Evolutionary conservation across 2,888 invertebrate genomes (phyloP).

Genomic region (Hyposoter dolosus): DNA sequence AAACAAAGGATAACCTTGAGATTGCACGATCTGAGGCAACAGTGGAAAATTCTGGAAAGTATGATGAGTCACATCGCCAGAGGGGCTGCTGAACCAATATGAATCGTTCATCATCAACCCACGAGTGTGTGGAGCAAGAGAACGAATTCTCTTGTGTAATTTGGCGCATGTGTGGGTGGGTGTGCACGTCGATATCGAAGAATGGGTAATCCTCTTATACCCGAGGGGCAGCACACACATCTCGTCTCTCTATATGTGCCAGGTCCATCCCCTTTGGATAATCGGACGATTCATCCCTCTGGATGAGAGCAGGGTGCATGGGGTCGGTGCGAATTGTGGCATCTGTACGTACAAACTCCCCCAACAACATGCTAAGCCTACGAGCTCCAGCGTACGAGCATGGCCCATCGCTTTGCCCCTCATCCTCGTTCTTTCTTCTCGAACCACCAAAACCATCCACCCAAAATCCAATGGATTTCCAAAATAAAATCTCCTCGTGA

Average conservation of each 20-base stretch:
- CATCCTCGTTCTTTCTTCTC: neutral
- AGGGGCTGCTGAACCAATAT: constrained; percentile 28
- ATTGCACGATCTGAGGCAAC: constrained; percentile 40
- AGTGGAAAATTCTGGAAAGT: constrained; percentile 24
- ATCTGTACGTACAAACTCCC: constrained; percentile 62
- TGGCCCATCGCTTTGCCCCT: neutral
- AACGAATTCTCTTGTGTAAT: neutral
- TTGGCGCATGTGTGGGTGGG: neutral
- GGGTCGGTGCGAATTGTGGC: constrained; percentile 65
- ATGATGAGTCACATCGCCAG: constrained; percentile 38
- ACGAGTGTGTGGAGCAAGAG: constrained; percentile 37
- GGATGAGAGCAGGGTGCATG: neutral
- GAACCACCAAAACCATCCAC: neutral
- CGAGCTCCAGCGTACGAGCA: neutral
- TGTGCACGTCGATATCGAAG: constrained; percentile 28
- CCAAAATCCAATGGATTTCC: constrained; percentile 10
- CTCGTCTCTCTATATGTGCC: constrained; percentile 51
- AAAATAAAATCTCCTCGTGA: constrained; percentile 18
- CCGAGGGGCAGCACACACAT: constrained; percentile 37
- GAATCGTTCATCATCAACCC: constrained; percentile 29
- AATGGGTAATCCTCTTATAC: constrained; percentile 67
- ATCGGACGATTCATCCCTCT: constrained; percentile 61
- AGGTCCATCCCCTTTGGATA: constrained; percentile 61
- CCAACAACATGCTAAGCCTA: constrained; percentile 21
- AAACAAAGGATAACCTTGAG: constrained; percentile 53